Percentiles rank a stretch among this genome's conserved stretches.
These are phyloP conservation scores for Eidolon dupreanum DNA, from an alignment of 2,797 vertebrate genomes.

Conservation along the genomic window DNA sequence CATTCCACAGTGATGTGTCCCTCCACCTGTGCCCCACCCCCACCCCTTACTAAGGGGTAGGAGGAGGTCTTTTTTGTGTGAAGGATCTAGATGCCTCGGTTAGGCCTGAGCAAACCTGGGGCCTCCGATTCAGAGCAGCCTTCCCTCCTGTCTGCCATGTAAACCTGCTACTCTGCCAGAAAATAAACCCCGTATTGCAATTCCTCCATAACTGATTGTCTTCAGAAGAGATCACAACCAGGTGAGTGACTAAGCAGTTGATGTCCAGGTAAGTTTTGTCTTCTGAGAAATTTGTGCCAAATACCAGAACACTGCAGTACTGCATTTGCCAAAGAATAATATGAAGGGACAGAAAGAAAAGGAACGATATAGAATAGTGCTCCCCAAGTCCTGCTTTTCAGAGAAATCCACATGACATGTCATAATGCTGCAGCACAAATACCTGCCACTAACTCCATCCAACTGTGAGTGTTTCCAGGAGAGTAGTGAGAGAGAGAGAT, in stretches of 20 bases:
- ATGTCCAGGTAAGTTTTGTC: neutral
- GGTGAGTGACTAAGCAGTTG: neutral
- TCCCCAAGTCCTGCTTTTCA: neutral
- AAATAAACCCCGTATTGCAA: neutral
- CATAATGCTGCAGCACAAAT: neutral
- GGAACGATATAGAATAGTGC: neutral
- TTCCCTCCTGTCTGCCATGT: neutral
- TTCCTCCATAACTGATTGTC: neutral
- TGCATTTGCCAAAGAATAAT: neutral
- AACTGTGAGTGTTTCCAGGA: neutral
- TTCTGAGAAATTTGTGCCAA: conserved; percentile 11
- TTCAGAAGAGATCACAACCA: neutral
- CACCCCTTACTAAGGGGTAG: too few relatives aligned
- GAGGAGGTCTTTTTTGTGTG: neutral
- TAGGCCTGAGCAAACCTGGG: neutral
- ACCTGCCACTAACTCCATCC: neutral
- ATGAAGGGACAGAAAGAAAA: neutral
- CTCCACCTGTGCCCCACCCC: rapidly evolving
- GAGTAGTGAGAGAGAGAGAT: neutral
- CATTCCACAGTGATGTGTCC: rapidly evolving
- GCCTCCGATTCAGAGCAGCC: neutral
- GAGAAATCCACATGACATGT: neutral
- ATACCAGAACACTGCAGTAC: conserved; percentile 9
- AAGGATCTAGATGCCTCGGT: neutral
- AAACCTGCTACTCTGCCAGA: neutral